Evolutionary conservation across 2,888 invertebrate genomes (phyloP), one percentile per base, ranked within the genome.

Genomic region (Catocala nupta): DNA sequence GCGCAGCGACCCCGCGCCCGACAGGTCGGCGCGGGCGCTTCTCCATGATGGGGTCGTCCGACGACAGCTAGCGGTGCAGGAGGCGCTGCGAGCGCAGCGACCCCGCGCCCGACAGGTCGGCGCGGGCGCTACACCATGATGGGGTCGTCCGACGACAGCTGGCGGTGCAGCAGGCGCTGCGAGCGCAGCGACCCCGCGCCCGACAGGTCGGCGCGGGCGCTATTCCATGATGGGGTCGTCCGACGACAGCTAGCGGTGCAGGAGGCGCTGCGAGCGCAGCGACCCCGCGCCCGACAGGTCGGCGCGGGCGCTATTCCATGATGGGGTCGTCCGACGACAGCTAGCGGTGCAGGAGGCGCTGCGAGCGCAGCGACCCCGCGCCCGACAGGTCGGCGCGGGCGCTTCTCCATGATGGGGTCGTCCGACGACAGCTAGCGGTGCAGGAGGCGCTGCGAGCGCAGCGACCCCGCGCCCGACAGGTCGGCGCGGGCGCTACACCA

Each of bases 181-280:
- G 92, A 89, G 63, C 91, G 89, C 57, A 90, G 82, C 12, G 90
- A 86, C 9, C 88, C 25, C 25, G 25, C 75, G 43, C 87, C 87
- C 34, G 89, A 93, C 47, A 94, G 89, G 90, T 96, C 96, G 85
- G n/a, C n/a, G n/a, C 50, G 39, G 7, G 8, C 8, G 7, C 62
- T 86, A 93, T 58, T 94, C 94, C 94, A 94, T 94, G 82, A 94
- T 94, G 74, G 94, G 94, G 77, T 94, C 94, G 79, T 94, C 94
- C 3, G 94, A 94, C 59, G 94, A 94, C 13, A 94, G 90, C 68
- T 94, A 94, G 1, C 94, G 82, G 71, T 94, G 94, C 71, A 93
- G 82, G 54, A 92, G 84, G 0, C 93, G 86, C 75, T 93, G 94
- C 10, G 92, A 89, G 63, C 91, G 89, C 57, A 90, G 82, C 12